Evolutionary conservation across 1,140 invertebrate genomes (phyloP).

Genomic region (Linepithema humile): DNA sequence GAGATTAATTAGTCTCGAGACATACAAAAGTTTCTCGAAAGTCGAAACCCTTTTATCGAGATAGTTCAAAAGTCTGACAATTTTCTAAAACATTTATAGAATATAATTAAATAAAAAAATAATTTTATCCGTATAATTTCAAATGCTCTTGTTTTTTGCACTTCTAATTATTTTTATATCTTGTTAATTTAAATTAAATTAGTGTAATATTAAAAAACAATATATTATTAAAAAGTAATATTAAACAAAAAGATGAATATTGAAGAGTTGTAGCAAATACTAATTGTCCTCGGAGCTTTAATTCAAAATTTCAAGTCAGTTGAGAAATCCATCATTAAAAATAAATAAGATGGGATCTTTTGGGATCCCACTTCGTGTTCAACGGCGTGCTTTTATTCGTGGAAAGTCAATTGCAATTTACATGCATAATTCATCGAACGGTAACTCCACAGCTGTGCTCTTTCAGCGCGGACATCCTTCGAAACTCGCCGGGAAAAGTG

Average conservation of each 20-base stretch:
- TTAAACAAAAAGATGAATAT: neutral
- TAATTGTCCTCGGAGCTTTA: neutral
- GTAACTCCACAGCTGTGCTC: constrained; percentile 11
- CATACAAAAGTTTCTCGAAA: constrained; percentile 8
- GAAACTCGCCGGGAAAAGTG: neutral
- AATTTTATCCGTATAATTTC: neutral
- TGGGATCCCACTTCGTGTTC: neutral
- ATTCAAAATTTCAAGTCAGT: constrained; percentile 8
- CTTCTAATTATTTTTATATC: too few species aligned
- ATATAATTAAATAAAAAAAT: neutral
- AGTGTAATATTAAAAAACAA: neutral
- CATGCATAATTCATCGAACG: constrained; percentile 40
- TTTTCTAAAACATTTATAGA: neutral
- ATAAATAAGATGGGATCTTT: constrained; percentile 11
- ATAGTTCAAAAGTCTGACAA: neutral
- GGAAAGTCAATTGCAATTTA: constrained; percentile 36
- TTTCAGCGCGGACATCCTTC: neutral
- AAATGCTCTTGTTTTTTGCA: neutral
- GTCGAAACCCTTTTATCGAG: neutral
- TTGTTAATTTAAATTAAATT: neutral
- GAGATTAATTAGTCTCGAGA: constrained; percentile 45
- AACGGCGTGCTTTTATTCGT: neutral
- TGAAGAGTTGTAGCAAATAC: neutral
- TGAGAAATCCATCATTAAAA: neutral
- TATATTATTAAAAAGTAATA: neutral